Conservation (phyloP, 2,797 vertebrate species). For the Cossypha polioptera region DNA sequence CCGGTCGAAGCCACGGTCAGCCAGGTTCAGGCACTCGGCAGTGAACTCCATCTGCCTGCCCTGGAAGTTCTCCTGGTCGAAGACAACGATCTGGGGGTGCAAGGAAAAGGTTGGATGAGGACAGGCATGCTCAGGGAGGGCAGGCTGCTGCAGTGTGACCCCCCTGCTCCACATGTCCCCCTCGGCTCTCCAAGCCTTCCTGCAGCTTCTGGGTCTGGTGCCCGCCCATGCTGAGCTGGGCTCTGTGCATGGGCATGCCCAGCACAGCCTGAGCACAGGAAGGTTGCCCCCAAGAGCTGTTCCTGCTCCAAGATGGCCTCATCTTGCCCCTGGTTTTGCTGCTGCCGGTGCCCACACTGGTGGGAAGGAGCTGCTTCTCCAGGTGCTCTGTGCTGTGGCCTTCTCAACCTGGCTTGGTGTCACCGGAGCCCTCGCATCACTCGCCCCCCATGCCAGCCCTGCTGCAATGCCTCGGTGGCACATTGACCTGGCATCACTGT, state of each 20-base stretch:
- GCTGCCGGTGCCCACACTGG: fast-evolving
- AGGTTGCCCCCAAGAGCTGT: background rate
- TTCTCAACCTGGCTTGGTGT: fast-evolving
- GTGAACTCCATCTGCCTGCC: constrained; percentile 89
- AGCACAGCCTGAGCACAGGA: background rate
- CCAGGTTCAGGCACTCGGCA: constrained; percentile 89
- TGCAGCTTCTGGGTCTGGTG: background rate
- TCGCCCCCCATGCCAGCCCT: fast-evolving
- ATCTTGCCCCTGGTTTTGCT: background rate
- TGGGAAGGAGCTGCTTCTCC: background rate
- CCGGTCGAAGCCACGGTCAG: constrained; percentile 87
- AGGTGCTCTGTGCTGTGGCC: background rate
- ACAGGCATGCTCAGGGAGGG: fast-evolving
- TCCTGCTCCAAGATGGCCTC: background rate
- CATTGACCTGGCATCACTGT: background rate
- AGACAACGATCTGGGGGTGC: constrained; percentile 83
- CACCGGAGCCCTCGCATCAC: fast-evolving
- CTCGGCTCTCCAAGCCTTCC: background rate
- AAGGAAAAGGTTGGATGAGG: background rate
- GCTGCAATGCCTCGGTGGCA: fast-evolving
- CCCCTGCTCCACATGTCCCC: fast-evolving
- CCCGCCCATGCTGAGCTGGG: fast-evolving
- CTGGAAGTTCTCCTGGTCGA: constrained; percentile 97
- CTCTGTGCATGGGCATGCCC: background rate
- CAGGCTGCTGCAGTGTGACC: background rate